These are phyloP conservation scores for Cryptocheilus praepositus DNA, from an alignment of 2,888 invertebrate species.

Conservation along the genomic window DNA sequence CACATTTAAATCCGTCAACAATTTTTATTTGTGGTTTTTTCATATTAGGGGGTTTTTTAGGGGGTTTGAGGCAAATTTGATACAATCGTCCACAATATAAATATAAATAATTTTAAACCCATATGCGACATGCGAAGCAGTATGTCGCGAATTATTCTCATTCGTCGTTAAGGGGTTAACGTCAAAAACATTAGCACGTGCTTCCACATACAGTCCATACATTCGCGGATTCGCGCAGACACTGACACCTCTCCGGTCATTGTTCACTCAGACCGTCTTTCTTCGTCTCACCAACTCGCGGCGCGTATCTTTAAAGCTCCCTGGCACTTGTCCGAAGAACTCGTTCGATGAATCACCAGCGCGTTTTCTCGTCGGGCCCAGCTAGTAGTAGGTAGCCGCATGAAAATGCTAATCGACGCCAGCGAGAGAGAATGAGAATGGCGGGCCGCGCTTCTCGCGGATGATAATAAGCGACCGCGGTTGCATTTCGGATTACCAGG, in stretches of 20 bases:
- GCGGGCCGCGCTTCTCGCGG: conserved; percentile 28
- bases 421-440: conserved; percentile 18
- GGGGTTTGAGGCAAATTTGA: no score
- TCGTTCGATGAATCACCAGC: conserved; percentile 50
- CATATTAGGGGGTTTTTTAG: no score
- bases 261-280: conserved; percentile 25
- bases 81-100: no score
- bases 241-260: no score
- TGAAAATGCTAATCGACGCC: conserved; percentile 46
- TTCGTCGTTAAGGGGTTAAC: no score
- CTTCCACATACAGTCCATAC: conserved; percentile 17
- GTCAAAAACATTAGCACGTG: conserved; percentile 42
- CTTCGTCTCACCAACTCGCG: not conserved
- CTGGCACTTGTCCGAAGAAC: conserved; percentile 23
- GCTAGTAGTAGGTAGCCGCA: conserved; percentile 35
- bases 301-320: no score
- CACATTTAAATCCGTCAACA: no score
- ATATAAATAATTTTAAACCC: no score
- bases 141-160: no score
- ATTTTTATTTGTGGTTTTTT: no score
- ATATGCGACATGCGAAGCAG: no score
- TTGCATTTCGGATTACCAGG: conserved; percentile 34
- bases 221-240: conserved; percentile 14
- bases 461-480: conserved; percentile 36
- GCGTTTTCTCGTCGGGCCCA: conserved; percentile 40